phyloP scores from a whole-genome alignment of 2,888 invertebrate genomes.

The Schizotus pectinicornis region DNA sequence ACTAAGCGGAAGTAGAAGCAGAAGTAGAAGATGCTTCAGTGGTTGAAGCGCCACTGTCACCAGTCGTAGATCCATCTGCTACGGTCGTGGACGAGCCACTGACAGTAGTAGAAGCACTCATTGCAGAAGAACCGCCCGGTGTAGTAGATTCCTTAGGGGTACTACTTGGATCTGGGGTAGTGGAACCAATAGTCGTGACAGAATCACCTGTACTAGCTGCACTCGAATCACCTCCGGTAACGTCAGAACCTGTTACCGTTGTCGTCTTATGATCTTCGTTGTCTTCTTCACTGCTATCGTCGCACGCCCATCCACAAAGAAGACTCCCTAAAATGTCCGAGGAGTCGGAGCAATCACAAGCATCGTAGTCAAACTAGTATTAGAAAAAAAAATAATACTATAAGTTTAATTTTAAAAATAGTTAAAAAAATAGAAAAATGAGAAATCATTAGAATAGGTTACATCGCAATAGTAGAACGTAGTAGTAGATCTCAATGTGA shows the following conservation, averaged over 20 bases:
- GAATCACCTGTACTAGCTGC: neutral
- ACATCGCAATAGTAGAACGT: neutral
- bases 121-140: neutral
- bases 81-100: too few relatives aligned
- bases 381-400: neutral
- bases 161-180: neutral
- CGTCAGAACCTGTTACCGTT: neutral
- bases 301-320: neutral
- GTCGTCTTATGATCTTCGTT: neutral
- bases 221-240: neutral
- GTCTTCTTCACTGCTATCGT: neutral
- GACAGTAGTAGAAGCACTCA: neutral
- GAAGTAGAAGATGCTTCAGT: neutral
- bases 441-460: neutral
- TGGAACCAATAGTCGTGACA: neutral
- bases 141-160: neutral
- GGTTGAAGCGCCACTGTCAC: neutral
- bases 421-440: neutral
- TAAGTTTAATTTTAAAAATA: slow-evolving; percentile 2
- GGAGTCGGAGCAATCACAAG: slow-evolving; percentile 3
- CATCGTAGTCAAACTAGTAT: neutral
- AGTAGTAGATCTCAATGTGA: neutral
- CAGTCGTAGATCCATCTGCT: neutral
- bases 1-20: neutral
- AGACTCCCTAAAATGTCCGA: neutral